These are phyloP conservation scores for Ciconia maguari DNA, from an alignment of 2,113 vertebrate genomes.

Conservation along the genomic window DNA sequence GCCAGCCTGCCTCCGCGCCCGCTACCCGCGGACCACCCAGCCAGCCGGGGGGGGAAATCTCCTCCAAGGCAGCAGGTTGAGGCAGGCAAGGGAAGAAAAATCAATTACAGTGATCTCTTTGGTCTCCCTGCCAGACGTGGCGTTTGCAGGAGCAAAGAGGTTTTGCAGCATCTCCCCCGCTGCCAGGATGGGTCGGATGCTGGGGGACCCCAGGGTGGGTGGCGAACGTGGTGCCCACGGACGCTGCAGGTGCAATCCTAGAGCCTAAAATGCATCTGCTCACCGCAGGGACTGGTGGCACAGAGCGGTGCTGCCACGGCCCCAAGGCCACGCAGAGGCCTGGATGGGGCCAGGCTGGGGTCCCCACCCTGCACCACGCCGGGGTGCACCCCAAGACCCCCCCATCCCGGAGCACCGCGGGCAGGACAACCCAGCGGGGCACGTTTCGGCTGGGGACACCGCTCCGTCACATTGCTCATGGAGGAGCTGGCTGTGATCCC, in stretches of 20 bases:
- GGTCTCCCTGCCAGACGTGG: neutral
- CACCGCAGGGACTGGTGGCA: accelerated
- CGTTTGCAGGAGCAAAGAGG: neutral
- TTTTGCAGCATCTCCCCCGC: neutral
- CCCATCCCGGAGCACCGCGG: accelerated
- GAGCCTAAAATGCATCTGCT: neutral
- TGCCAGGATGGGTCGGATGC: neutral
- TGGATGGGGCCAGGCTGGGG: neutral
- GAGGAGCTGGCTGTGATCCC: neutral
- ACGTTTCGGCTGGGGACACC: accelerated
- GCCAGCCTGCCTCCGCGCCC: neutral
- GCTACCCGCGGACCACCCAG: neutral
- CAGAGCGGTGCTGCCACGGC: neutral
- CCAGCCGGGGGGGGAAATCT: neutral
- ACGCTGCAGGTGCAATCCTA: accelerated
- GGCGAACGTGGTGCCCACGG: neutral
- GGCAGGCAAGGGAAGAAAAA: neutral
- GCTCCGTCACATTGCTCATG: neutral
- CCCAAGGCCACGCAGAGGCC: neutral
- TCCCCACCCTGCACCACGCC: accelerated
- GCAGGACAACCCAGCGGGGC: neutral
- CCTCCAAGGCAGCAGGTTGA: neutral
- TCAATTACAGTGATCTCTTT: neutral
- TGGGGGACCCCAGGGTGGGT: neutral
- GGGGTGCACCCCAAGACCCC: neutral